These are phyloP conservation scores for Andrena minutula DNA, from an alignment of 2,888 invertebrate genomes.

Conservation along the genomic window DNA sequence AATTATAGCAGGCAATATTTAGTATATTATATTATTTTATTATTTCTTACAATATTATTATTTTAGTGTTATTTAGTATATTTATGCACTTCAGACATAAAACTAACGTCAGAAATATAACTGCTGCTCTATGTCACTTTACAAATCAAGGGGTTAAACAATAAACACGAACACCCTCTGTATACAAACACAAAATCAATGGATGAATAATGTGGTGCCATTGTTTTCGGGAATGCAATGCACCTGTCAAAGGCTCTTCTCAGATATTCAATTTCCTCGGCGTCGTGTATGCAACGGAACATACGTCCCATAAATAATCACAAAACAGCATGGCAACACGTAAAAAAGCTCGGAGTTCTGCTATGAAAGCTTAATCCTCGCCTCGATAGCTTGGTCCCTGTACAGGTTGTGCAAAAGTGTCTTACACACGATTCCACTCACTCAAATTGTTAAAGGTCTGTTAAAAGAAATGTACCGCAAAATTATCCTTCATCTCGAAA, in stretches of 20 bases:
- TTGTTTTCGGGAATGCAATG: background rate
- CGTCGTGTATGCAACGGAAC: conserved; percentile 39
- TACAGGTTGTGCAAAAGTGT: background rate
- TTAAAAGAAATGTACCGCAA: too few relatives aligned
- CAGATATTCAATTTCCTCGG: conserved; percentile 60
- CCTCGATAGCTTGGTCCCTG: conserved; percentile 33
- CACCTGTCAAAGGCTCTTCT: conserved; percentile 33
- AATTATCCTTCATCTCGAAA: too few relatives aligned
- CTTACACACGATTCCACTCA: too few relatives aligned
- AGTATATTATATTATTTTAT: too few relatives aligned
- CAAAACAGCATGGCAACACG: conserved; percentile 32
- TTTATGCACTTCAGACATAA: too few relatives aligned
- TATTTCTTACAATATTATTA: too few relatives aligned
- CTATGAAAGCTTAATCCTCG: conserved; percentile 61
- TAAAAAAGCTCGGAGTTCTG: conserved; percentile 52
- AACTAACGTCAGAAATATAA: background rate
- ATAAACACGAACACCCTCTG: background rate
- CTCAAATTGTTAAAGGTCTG: too few relatives aligned
- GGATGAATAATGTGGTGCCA: background rate
- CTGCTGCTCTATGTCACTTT: background rate
- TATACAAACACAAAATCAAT: background rate
- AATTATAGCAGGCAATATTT: too few relatives aligned
- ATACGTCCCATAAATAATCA: conserved; percentile 62
- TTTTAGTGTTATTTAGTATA: too few relatives aligned
- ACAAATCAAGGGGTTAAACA: background rate